Conservation (phyloP, 1,140 invertebrate genomes). For the Drosophila ananassae region DNA sequence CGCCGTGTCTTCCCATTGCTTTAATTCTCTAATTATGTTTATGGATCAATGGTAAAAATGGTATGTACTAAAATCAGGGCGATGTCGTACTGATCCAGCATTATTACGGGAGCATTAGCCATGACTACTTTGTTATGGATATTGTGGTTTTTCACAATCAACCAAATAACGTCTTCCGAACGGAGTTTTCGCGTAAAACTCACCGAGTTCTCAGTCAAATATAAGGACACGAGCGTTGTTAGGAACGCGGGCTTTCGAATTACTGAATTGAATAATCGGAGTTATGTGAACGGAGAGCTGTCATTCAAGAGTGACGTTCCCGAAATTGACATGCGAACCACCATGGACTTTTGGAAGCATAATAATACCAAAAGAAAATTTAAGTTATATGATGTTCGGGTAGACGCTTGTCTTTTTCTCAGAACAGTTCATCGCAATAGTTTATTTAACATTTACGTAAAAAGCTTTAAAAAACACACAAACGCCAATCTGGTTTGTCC, state of each 20-base stretch:
- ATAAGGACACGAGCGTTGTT: conserved; percentile 3
- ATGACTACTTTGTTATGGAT: conserved; percentile 18
- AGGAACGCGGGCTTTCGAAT: conserved; percentile 18
- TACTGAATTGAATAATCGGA: conserved; percentile 21
- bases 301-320: conserved; percentile 12
- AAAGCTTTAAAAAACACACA: conserved; percentile 27
- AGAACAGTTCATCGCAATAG: conserved; percentile 34
- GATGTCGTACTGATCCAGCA: neutral
- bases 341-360: conserved; percentile 26
- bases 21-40: neutral
- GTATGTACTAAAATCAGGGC: neutral
- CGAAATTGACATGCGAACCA: conserved; percentile 22
- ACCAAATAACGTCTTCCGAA: conserved; percentile 4
- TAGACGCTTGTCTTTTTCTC: conserved; percentile 42
- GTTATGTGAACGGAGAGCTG: conserved; percentile 15
- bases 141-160: conserved; percentile 9
- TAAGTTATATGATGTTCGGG: conserved; percentile 30
- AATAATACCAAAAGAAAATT: conserved; percentile 23
- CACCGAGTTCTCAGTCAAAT: conserved; percentile 28
- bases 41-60: neutral
- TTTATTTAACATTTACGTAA: conserved; percentile 35
- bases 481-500: conserved; percentile 32
- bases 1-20: neutral
- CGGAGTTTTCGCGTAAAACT: conserved; percentile 38
- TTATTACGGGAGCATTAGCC: neutral